Percentiles rank a stretch among this genome's conserved stretches.
Conservation (phyloP, 1,140 invertebrate genomes). For the Calephelis nemesis region DNA sequence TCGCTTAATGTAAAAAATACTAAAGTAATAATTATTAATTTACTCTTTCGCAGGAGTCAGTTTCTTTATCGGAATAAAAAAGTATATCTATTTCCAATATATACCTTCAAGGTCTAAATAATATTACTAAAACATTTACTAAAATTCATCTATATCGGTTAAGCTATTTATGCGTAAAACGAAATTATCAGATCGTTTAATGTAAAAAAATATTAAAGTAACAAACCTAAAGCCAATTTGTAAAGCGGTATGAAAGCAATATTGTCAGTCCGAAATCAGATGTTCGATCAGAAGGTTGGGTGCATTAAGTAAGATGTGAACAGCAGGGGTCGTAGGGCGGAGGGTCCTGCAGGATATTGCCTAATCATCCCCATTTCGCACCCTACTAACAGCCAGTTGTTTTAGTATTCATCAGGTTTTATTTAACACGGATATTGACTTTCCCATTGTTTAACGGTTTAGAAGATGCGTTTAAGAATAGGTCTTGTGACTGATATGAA, state of each 20-base stretch:
- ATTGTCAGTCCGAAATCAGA: conserved; percentile 58
- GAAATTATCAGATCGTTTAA: too few species aligned
- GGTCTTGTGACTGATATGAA: too few species aligned
- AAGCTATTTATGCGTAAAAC: too few species aligned
- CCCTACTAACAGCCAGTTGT: conserved; percentile 72
- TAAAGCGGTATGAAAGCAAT: conserved; percentile 40
- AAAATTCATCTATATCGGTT: too few species aligned
- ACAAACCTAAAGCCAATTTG: conserved; percentile 21
- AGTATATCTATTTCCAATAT: too few species aligned
- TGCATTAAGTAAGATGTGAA: conserved; percentile 70
- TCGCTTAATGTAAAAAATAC: too few species aligned
- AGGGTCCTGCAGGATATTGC: conserved; percentile 61
- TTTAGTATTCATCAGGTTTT: conserved; percentile 71
- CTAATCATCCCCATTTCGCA: conserved; percentile 71
- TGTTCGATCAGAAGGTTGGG: conserved; percentile 61
- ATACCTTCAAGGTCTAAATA: too few species aligned
- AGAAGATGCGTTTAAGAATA: neutral
- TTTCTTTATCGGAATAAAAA: too few species aligned
- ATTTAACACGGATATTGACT: conserved; percentile 50
- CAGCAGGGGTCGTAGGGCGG: conserved; percentile 56
- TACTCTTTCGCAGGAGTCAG: too few species aligned
- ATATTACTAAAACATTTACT: too few species aligned
- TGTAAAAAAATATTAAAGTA: neutral
- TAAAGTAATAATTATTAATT: too few species aligned
- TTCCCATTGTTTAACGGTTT: conserved; percentile 46